phyloP scores from a whole-genome alignment of 64 coral and sea anemone species.

The Actinia tenebrosa region DNA sequence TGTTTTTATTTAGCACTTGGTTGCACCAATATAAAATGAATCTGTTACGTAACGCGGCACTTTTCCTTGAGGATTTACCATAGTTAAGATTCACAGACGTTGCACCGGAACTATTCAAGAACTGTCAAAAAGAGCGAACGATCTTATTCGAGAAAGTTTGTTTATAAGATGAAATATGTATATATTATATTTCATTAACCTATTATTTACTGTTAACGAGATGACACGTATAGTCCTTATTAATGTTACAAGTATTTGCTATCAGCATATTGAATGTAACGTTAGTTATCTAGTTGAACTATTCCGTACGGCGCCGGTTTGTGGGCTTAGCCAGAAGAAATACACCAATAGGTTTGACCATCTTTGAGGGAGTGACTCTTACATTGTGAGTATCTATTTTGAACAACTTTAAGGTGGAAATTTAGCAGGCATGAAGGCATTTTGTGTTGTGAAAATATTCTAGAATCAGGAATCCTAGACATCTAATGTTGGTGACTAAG shows the following conservation, averaged over 20 bases:
- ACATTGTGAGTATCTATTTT: neutral
- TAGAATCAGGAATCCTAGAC: neutral
- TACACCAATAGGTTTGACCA: neutral
- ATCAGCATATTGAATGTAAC: neutral
- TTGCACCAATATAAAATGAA: neutral
- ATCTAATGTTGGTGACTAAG: neutral
- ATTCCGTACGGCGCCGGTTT: neutral
- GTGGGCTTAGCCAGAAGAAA: neutral
- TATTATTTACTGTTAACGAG: neutral
- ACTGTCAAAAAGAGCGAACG: neutral
- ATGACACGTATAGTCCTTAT: neutral
- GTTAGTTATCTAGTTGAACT: neutral
- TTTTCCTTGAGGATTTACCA: neutral
- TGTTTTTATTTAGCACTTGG: neutral
- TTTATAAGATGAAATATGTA: neutral
- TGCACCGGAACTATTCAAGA: neutral
- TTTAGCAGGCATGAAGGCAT: neutral
- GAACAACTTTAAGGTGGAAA: neutral
- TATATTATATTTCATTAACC: conserved; percentile 10
- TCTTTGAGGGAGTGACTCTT: neutral
- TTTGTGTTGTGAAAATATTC: neutral
- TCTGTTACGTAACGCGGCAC: neutral
- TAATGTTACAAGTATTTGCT: neutral
- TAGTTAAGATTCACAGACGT: neutral
- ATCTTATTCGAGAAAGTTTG: neutral